phyloP scores from a whole-genome alignment of 2,113 vertebrate genomes.

The Psilopsiagon aymara region DNA sequence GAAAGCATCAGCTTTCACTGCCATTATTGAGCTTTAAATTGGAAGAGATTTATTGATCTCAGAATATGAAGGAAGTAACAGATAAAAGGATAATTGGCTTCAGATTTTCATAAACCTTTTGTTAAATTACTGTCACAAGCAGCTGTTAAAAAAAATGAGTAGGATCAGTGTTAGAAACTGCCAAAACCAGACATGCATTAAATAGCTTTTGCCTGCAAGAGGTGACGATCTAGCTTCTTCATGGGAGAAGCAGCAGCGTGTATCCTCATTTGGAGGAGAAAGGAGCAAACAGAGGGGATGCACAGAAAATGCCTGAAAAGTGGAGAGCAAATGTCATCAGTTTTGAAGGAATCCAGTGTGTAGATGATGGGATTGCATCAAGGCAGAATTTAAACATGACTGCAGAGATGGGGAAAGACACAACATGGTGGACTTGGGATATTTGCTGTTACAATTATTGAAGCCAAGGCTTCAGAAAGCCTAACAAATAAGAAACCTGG shows the following conservation, averaged over 20 bases:
- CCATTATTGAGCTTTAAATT: not conserved
- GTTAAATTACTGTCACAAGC: not conserved
- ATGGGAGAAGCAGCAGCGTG: not conserved
- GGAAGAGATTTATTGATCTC: not conserved
- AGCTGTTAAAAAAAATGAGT: not conserved
- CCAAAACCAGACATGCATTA: not conserved
- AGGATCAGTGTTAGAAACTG: not conserved
- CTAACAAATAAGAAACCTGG: not conserved
- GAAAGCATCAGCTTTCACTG: not conserved
- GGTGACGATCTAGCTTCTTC: not conserved
- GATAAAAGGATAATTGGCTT: not conserved
- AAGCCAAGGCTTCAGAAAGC: not conserved
- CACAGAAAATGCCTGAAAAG: not conserved
- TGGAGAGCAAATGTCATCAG: not conserved
- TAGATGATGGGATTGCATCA: not conserved
- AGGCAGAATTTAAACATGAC: not conserved
- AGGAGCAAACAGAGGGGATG: not conserved
- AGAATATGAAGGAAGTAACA: not conserved
- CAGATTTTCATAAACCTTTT: not conserved
- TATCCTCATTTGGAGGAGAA: not conserved
- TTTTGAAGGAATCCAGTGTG: not conserved
- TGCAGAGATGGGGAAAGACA: not conserved
- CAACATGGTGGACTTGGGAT: not conserved
- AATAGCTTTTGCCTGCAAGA: not conserved
- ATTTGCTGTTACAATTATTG: not conserved